phyloP scores from a whole-genome alignment of 2,797 vertebrate genomes.

The Selene dorsalis region DNA sequence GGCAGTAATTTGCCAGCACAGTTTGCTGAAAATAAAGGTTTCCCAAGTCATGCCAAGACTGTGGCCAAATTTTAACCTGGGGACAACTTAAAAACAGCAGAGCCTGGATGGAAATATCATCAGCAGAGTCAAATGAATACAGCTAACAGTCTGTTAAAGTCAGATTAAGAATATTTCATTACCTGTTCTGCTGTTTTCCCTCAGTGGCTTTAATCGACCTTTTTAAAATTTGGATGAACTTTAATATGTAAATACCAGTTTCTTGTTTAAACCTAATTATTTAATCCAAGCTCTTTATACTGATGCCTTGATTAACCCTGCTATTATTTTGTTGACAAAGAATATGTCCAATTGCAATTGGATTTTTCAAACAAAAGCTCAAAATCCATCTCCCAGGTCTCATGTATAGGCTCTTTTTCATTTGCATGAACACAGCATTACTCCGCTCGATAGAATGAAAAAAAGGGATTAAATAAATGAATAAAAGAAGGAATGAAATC shows the following conservation, averaged over 20 bases:
- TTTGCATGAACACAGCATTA: not conserved
- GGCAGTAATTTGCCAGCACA: slow-evolving; percentile 48
- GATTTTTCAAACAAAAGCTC: slow-evolving; percentile 30
- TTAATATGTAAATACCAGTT: slow-evolving; percentile 63
- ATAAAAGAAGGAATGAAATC: not conserved
- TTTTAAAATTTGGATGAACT: slow-evolving; percentile 52
- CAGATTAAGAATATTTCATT: slow-evolving; percentile 55
- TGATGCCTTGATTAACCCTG: slow-evolving; percentile 59
- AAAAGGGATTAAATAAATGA: slow-evolving; percentile 17
- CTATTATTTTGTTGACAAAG: slow-evolving; percentile 36
- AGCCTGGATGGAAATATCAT: slow-evolving; percentile 54
- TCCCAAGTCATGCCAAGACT: slow-evolving; percentile 34
- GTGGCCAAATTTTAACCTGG: slow-evolving; percentile 46
- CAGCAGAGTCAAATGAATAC: slow-evolving; percentile 57
- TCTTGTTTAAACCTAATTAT: slow-evolving; percentile 27
- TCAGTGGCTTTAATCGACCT: slow-evolving; percentile 41
- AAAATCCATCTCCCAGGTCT: not conserved
- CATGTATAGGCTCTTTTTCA: not conserved
- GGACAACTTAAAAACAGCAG: slow-evolving; percentile 59
- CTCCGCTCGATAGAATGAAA: not conserved
- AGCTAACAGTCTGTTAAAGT: slow-evolving; percentile 52
- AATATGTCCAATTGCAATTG: slow-evolving; percentile 21
- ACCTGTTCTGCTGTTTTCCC: slow-evolving; percentile 34
- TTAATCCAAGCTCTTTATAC: slow-evolving; percentile 14
- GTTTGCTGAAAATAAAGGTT: slow-evolving; percentile 52